Evolutionary conservation across 2,888 invertebrate species (phyloP).

Genomic region (Phania funesta): DNA sequence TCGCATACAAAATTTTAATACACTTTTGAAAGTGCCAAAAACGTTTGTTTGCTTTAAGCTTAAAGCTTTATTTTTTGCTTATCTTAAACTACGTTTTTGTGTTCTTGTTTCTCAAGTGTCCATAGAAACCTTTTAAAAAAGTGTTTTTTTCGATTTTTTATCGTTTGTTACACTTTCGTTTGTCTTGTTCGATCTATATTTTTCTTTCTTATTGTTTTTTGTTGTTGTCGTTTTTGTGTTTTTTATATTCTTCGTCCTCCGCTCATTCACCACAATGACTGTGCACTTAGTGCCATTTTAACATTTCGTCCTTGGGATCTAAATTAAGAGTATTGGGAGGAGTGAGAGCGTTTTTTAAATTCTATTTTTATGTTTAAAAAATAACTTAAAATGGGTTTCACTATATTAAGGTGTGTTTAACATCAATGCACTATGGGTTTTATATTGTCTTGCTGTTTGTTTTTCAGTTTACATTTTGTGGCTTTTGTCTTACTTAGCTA

Average conservation of each 20-base stretch:
- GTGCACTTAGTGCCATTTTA: constrained; percentile 65
- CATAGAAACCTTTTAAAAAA: constrained; percentile 45
- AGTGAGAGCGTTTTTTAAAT: not conserved
- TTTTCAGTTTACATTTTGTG: too few relatives aligned
- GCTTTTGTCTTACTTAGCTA: too few relatives aligned
- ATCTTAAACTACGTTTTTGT: too few relatives aligned
- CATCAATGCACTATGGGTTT: constrained; percentile 37
- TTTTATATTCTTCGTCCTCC: constrained; percentile 20
- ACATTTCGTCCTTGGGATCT: constrained; percentile 61
- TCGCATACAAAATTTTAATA: constrained; percentile 33
- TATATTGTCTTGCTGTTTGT: not conserved
- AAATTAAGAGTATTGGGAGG: constrained; percentile 24
- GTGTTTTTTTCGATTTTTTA: constrained; percentile 46
- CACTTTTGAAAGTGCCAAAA: constrained; percentile 50
- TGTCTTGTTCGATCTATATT: constrained; percentile 48
- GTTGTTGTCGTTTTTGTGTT: constrained; percentile 17
- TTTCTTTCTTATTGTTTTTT: not conserved
- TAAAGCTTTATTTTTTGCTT: constrained; percentile 29
- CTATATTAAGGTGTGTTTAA: constrained; percentile 13
- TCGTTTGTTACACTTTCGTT: constrained; percentile 48
- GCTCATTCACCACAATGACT: constrained; percentile 52
- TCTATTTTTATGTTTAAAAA: constrained; percentile 13
- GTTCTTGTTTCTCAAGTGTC: constrained; percentile 26
- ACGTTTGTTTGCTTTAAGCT: constrained; percentile 47
- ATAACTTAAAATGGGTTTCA: constrained; percentile 8